These are phyloP conservation scores for Forbesichthys agassizii DNA, from an alignment of 2,113 vertebrate genomes.

Conservation along the genomic window DNA sequence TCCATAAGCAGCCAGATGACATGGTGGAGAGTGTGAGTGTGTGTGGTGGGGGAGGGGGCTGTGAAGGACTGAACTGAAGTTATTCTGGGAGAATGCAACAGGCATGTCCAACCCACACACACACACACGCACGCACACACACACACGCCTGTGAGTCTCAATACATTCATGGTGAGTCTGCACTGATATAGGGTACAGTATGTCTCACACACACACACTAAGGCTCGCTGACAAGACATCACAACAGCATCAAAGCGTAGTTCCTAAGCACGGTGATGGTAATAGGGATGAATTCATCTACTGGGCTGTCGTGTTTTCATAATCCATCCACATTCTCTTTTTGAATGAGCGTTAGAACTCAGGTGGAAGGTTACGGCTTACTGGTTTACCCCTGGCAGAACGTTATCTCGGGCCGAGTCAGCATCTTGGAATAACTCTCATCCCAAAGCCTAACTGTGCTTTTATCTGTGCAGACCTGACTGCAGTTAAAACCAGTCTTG, in stretches of 20 bases:
- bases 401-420: background rate
- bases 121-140: background rate
- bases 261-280: no score
- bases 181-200: slow-evolving; percentile 15
- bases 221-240: background rate
- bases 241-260: background rate
- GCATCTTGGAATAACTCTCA: background rate
- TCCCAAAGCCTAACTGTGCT: no score
- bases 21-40: background rate
- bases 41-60: background rate
- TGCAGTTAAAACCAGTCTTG: no score
- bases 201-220: background rate
- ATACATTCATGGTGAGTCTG: background rate
- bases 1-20: background rate
- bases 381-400: background rate
- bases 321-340: no score
- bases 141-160: background rate
- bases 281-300: no score
- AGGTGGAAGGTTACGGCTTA: background rate
- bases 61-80: background rate
- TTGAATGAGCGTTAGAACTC: background rate
- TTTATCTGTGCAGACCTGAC: no score
- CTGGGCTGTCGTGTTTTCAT: no score
- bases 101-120: slow-evolving; percentile 15
- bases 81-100: background rate